Evolutionary conservation across 2,888 invertebrate species (phyloP), one percentile per base, ranked within the genome.

Genomic region (Stenodema calcarata): DNA sequence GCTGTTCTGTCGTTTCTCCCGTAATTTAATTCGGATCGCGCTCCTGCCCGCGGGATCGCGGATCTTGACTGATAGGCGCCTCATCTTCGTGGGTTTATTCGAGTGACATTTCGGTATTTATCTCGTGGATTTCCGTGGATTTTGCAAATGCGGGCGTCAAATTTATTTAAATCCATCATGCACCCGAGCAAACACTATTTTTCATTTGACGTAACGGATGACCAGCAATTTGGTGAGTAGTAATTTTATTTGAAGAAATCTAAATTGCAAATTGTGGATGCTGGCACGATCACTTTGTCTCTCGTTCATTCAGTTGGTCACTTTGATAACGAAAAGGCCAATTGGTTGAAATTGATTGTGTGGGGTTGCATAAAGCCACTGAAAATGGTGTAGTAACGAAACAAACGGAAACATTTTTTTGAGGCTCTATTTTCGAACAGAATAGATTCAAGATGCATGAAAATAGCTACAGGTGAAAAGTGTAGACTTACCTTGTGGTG

Each of bases 151-250:
- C 62, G 62, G 62, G 62, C 62, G 9, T 62, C 62, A 7, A 62
- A 62, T 62, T 9, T 62, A 23, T 62, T 62, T 23, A 62, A 62
- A 62, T 23, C 62, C 7, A 23, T 44, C 4, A 27, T 78, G 78
- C 78, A 78, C 78, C 14, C 78, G 44, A 78, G 44, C 14, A 78
- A 78, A 27, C 78, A 78, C 78, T 78, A 78, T 27, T 78, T 78
- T 78, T 78, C 78, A 41, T 78, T 78, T 27, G 78, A 78, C 14
- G 41, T 78, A 23, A 62, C 62, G 12, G 44, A 78, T 23, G 41
- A 78, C 12, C 44, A 9, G 4, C 41, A 27, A 4, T 23, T 27
- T 1, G 44, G 78, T 78, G 44, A 78, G 78, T 78, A 30, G 18
- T n/a, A 6, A 11, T 11, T 54, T 54, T 54, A 6, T 3, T 54